Percentiles rank a stretch among this genome's conserved stretches.
Evolutionary conservation across 2,113 vertebrate species (phyloP).

Genomic region (Irena cyanogastra): DNA sequence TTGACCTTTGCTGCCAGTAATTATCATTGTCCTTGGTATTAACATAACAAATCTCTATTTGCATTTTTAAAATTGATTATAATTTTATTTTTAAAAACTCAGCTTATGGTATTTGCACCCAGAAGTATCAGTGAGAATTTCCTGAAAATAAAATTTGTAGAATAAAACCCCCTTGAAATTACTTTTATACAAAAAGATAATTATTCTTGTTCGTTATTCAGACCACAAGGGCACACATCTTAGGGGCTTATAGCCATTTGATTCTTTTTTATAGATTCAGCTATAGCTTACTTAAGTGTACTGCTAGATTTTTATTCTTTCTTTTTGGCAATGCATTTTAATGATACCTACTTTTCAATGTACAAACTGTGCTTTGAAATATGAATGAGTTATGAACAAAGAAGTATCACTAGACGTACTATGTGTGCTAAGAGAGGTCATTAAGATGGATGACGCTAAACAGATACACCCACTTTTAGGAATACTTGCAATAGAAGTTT

Average conservation of each 20-base stretch:
- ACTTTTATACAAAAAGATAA: background rate
- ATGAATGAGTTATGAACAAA: slow-evolving; percentile 56
- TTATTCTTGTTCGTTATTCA: slow-evolving; percentile 6
- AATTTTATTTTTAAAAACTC: background rate
- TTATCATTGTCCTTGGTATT: slow-evolving; percentile 33
- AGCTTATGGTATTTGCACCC: background rate
- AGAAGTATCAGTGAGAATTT: background rate
- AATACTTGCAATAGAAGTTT: background rate
- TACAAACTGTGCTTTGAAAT: slow-evolving; percentile 63
- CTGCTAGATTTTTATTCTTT: slow-evolving; percentile 18
- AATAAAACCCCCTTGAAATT: background rate
- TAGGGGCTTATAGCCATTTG: slow-evolving; percentile 2
- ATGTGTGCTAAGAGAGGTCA: background rate
- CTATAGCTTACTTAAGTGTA: slow-evolving; percentile 32
- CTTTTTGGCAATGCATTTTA: slow-evolving; percentile 46
- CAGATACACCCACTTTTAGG: background rate
- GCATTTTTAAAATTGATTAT: background rate
- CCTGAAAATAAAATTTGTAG: background rate
- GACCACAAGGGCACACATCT: background rate
- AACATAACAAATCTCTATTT: slow-evolving; percentile 20
- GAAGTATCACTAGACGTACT: background rate
- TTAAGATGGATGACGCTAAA: slow-evolving; percentile 20
- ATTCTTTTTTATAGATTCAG: slow-evolving; percentile 39
- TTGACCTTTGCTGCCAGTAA: slow-evolving; percentile 33
- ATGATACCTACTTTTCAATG: slow-evolving; percentile 45